These are phyloP conservation scores for Dioctria linearis DNA, from an alignment of 2,888 invertebrate species.

Conservation along the genomic window DNA sequence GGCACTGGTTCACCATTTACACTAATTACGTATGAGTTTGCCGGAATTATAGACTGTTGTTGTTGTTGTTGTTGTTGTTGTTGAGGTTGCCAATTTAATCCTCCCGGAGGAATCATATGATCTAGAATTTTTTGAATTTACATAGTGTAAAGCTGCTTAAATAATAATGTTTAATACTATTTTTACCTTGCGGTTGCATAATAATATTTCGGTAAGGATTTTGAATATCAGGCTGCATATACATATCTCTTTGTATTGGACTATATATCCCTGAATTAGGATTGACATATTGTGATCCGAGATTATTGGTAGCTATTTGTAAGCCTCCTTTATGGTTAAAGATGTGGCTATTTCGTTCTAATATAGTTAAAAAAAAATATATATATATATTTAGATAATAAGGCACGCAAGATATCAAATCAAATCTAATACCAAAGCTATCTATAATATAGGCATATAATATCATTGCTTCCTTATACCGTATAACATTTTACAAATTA, in stretches of 20 bases:
- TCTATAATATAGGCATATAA: too few relatives aligned
- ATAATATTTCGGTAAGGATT: conserved; percentile 57
- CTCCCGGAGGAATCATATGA: conserved; percentile 60
- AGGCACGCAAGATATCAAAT: too few relatives aligned
- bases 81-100: conserved; percentile 63
- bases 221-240: conserved; percentile 61
- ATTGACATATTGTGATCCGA: conserved; percentile 57
- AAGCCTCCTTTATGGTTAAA: conserved; percentile 82
- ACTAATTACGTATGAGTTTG: conserved; percentile 36
- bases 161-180: too few relatives aligned
- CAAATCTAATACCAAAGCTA: too few relatives aligned
- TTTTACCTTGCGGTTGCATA: conserved; percentile 58
- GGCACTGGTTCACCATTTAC: conserved; percentile 55
- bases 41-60: conserved; percentile 36
- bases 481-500: too few relatives aligned
- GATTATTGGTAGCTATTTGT: conserved; percentile 71
- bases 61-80: conserved; percentile 26
- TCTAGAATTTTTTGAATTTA: conserved; percentile 9
- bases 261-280: conserved; percentile 60
- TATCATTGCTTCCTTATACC: too few relatives aligned
- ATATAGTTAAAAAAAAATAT: conserved; percentile 62
- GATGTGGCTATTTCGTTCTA: conserved; percentile 76
- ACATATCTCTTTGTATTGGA: conserved; percentile 65
- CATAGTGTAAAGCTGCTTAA: background rate
- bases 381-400: too few relatives aligned